Evolutionary conservation across 2,113 vertebrate genomes (phyloP).

Genomic region (Theristicus caerulescens): DNA sequence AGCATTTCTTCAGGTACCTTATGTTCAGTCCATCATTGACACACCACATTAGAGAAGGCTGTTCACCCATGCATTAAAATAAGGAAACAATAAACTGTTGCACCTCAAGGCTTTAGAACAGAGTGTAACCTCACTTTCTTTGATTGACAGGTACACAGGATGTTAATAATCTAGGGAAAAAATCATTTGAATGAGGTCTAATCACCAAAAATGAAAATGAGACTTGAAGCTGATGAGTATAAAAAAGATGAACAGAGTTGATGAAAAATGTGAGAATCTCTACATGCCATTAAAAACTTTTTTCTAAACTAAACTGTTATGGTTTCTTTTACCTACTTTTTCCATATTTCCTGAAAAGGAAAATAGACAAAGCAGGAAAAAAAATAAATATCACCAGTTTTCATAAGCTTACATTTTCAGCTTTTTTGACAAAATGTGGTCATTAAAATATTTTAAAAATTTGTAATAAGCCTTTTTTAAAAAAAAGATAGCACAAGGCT

Average conservation of each 20-base stretch:
- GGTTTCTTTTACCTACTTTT: background rate
- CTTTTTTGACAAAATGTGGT: background rate
- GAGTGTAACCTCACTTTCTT: background rate
- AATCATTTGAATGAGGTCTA: background rate
- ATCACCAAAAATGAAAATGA: background rate
- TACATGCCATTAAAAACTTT: background rate
- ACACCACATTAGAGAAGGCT: background rate
- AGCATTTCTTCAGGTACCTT: background rate
- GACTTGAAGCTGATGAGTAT: background rate
- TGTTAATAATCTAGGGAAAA: background rate
- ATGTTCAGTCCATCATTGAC: background rate
- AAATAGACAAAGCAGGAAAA: background rate
- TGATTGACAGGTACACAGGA: background rate
- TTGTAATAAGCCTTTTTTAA: background rate
- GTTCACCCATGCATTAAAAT: background rate
- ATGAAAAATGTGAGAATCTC: background rate
- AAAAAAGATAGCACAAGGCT: background rate
- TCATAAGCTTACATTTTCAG: background rate
- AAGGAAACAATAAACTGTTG: background rate
- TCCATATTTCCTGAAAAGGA: background rate
- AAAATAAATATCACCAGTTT: background rate
- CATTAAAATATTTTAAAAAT: background rate
- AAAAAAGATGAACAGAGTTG: background rate
- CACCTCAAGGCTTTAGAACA: background rate
- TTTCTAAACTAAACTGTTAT: background rate